Evolutionary conservation across 2,797 vertebrate genomes (phyloP), one percentile per base, ranked within the genome.

Genomic region (Ambastaia sidthimunki): DNA sequence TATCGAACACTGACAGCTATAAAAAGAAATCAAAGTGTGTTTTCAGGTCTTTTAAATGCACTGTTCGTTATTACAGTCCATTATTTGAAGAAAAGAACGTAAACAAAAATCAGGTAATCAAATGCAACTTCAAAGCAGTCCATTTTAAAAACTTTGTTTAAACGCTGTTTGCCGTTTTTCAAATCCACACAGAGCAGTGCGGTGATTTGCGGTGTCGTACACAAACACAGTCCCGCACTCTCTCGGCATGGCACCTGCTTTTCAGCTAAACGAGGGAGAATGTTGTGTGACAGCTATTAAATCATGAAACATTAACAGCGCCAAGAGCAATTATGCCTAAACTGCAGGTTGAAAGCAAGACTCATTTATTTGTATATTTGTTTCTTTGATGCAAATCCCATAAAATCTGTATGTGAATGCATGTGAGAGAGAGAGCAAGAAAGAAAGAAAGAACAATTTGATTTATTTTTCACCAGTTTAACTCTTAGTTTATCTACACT

Each of bases 231-330:
- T 44, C 37, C n/a, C 2, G 41, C 10, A 28, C 31, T 80, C 23
- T 65, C 60, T 73, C 50, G 2, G 44, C 12, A 2, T 66, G 69
- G 34, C 70, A 72, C 60, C 69, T 57, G 70, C 57, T 71, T 79
- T 79, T 71, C 47, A 71, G 16, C 23, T 66, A 72, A 72, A 66
- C 18, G 84, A 82, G 54, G 76, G 52, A 44, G 85, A 88, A 87
- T 52, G 48, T 79, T 86, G 86, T 85, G 90, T 88, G 69, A 82
- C 86, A 54, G 86, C 88, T 88, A 90, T 91, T 91, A 90, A 86
- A 88, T 88, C 89, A 88, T 92, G 83, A 92, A 93, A 92, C 88
- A 92, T 92, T 91, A 91, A 91, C 85, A 68, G 76, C 25, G 83
- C 84, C 90, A 86, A 90, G 86, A 91, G 89, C 88, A 89, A 88